These are phyloP conservation scores for Lycorma delicatula DNA, from an alignment of 1,140 invertebrate species.

Conservation along the genomic window DNA sequence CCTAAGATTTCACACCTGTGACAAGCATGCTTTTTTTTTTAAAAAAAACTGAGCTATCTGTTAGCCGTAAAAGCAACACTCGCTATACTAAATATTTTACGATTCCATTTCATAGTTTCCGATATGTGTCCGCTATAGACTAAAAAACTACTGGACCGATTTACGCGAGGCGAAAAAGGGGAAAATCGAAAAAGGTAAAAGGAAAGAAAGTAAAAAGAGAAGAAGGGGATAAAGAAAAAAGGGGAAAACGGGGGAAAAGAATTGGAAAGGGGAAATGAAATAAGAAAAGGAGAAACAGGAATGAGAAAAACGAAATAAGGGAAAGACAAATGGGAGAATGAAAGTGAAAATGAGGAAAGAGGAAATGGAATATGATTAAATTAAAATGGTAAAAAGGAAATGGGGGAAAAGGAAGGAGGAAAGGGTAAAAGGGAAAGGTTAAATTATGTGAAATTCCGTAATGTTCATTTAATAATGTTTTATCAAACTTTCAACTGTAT, in stretches of 20 bases:
- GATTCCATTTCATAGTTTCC: no score
- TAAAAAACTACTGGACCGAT: no score
- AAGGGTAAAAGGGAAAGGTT: not conserved
- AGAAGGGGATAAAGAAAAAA: not conserved
- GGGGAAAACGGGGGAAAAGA: not conserved
- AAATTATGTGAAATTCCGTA: no score
- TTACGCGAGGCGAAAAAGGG: no score
- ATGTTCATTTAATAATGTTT: no score
- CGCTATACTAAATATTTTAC: no score
- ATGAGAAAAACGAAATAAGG: not conserved
- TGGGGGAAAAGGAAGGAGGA: not conserved
- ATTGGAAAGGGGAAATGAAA: not conserved
- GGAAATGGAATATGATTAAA: not conserved
- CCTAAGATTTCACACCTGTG: no score
- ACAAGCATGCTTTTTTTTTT: no score
- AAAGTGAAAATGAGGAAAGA: not conserved
- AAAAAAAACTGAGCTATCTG: no score
- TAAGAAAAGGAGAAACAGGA: not conserved
- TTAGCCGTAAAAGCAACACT: no score
- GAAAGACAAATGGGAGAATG: not conserved
- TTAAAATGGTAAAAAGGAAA: not conserved
- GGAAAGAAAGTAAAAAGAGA: not conserved
- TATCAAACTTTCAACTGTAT: no score
- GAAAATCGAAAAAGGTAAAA: not conserved
- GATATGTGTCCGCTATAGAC: no score